Conservation (phyloP, 2,113 vertebrate genomes). For the Hystrix cristata region DNA sequence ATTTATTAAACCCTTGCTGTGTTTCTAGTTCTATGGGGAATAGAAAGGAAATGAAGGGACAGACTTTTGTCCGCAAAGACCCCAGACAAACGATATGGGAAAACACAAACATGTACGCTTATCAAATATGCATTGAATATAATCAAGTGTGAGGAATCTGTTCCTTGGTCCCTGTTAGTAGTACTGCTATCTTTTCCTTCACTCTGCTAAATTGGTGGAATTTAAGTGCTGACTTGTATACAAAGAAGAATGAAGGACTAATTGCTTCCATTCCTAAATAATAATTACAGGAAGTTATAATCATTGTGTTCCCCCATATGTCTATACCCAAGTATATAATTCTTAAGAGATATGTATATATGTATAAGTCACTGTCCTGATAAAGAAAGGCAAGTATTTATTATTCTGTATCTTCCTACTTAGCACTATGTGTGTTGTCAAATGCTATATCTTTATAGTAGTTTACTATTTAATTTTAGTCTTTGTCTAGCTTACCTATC, state of each 20-base stretch:
- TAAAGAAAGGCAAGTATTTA: not conserved
- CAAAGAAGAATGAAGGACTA: not conserved
- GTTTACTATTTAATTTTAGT: not conserved
- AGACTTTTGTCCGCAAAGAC: not conserved
- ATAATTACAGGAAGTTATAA: slow-evolving; percentile 1
- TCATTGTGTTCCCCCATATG: not conserved
- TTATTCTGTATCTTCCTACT: not conserved
- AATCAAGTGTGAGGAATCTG: not conserved
- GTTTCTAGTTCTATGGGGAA: not conserved
- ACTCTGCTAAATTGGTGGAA: not conserved
- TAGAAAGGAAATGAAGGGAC: not conserved
- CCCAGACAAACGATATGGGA: not conserved
- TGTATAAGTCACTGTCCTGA: not conserved
- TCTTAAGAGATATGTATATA: not conserved
- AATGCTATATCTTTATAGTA: not conserved
- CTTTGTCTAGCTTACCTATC: not conserved
- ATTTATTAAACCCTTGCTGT: not conserved
- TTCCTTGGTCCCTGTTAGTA: not conserved
- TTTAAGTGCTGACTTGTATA: not conserved
- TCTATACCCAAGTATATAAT: not conserved
- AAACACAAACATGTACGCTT: not conserved
- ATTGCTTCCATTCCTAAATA: not conserved
- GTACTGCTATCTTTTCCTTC: not conserved
- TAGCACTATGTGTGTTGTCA: not conserved
- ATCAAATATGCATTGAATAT: not conserved